Percentiles rank a stretch among this genome's conserved stretches.
These are phyloP conservation scores for Lottia scabra DNA, from an alignment of 2,888 invertebrate genomes.

Conservation along the genomic window DNA sequence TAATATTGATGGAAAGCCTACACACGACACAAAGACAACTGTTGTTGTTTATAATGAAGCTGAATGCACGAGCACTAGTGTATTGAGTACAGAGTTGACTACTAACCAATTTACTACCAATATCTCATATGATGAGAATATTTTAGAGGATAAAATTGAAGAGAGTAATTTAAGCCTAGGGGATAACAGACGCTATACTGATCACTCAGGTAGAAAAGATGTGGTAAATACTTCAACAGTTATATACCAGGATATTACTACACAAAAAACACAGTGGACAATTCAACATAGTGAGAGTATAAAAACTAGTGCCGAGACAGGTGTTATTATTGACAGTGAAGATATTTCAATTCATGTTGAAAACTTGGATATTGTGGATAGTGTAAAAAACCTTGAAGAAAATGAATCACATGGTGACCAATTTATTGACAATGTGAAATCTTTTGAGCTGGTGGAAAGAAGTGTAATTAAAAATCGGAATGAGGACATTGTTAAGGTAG, in stretches of 20 bases:
- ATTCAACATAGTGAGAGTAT: too few species aligned
- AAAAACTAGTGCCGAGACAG: too few species aligned
- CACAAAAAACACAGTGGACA: too few species aligned
- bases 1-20: background rate
- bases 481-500: background rate
- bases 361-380: too few species aligned
- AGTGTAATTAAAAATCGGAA: background rate
- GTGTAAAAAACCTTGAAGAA: too few species aligned
- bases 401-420: background rate
- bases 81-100: too few species aligned
- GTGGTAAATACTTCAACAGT: background rate
- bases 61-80: too few species aligned
- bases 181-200: background rate
- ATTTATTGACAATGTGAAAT: background rate
- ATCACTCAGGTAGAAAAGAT: background rate
- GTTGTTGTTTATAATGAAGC: background rate
- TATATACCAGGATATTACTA: too few species aligned
- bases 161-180: background rate
- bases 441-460: background rate
- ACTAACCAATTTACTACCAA: too few species aligned
- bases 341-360: too few species aligned
- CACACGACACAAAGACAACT: slow-evolving; percentile 2
- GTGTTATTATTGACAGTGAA: too few species aligned
- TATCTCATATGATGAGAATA: background rate
- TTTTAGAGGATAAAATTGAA: background rate